phyloP scores from a whole-genome alignment of 2,888 invertebrate species.

The Mesochorus sp. region DNA sequence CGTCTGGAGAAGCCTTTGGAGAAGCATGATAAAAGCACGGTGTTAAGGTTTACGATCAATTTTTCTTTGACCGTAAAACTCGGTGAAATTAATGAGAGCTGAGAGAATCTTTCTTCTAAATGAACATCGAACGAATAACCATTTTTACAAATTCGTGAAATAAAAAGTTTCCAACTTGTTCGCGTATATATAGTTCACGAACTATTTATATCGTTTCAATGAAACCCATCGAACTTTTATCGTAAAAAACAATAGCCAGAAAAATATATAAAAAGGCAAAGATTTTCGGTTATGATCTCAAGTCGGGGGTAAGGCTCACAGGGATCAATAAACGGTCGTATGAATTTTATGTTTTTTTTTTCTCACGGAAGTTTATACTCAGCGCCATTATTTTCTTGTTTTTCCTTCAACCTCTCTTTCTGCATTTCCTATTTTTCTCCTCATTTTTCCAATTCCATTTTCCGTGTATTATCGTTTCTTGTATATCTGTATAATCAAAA shows the following conservation, averaged over 20 bases:
- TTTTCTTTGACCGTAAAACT: not conserved
- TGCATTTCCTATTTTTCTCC: constrained; percentile 1
- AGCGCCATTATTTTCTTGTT: constrained; percentile 12
- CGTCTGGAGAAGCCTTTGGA: too few species aligned
- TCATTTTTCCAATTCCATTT: constrained; percentile 22
- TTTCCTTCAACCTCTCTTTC: not conserved
- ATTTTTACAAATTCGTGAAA: not conserved
- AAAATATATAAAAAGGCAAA: not conserved
- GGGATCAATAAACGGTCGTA: constrained; percentile 7
- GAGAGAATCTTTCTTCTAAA: not conserved
- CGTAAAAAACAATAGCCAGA: not conserved
- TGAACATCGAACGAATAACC: not conserved
- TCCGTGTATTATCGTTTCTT: constrained; percentile 33
- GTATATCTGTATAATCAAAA: constrained; percentile 29
- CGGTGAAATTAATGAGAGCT: not conserved
- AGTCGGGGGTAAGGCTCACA: not conserved
- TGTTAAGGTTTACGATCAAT: not conserved
- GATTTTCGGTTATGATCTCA: not conserved
- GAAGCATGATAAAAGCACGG: not conserved
- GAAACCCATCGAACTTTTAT: not conserved
- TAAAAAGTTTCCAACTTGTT: not conserved
- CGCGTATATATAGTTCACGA: not conserved
- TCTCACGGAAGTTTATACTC: constrained; percentile 37
- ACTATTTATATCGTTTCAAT: not conserved
- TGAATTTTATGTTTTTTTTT: constrained; percentile 52